A percentile compares a stretch with the other conserved stretches of the same genome.
These are phyloP conservation scores for Trichoplusia ni DNA, from an alignment of 1,140 invertebrate species.

Conservation along the genomic window DNA sequence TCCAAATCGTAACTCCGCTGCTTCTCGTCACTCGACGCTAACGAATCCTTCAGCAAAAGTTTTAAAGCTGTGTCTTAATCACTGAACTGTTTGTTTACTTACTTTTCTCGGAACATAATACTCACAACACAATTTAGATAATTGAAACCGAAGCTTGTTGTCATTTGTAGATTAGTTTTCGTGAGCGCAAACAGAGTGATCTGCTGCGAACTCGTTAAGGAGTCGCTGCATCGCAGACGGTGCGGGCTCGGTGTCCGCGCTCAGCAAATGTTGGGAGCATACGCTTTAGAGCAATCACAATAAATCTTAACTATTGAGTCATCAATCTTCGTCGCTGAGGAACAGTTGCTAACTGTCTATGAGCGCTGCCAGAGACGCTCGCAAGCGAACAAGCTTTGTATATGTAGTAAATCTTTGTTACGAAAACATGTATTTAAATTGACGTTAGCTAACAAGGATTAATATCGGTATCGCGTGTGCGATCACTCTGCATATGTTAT, in stretches of 20 bases:
- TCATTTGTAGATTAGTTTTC: constrained; percentile 9
- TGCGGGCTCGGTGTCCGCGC: background rate
- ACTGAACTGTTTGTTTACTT: background rate
- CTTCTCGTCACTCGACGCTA: background rate
- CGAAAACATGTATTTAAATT: no score
- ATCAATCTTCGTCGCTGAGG: no score
- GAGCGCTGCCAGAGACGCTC: no score
- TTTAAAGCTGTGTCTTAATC: no score
- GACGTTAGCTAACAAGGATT: no score
- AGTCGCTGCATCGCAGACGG: background rate
- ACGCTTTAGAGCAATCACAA: background rate
- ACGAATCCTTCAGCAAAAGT: no score
- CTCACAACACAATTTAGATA: constrained; percentile 20
- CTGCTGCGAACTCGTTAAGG: background rate
- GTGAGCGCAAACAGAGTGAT: background rate
- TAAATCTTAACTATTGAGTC: no score
- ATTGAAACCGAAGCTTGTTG: constrained; percentile 15
- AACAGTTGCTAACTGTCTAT: no score
- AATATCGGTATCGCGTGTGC: no score
- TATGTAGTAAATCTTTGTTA: no score
- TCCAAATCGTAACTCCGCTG: background rate
- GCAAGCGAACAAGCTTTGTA: no score
- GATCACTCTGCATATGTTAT: no score
- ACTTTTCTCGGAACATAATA: background rate
- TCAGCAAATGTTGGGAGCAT: background rate